Percentiles rank a stretch among this genome's conserved stretches.
Conservation (phyloP, 2,113 vertebrate genomes). For the Boulengerochromis microlepis region DNA sequence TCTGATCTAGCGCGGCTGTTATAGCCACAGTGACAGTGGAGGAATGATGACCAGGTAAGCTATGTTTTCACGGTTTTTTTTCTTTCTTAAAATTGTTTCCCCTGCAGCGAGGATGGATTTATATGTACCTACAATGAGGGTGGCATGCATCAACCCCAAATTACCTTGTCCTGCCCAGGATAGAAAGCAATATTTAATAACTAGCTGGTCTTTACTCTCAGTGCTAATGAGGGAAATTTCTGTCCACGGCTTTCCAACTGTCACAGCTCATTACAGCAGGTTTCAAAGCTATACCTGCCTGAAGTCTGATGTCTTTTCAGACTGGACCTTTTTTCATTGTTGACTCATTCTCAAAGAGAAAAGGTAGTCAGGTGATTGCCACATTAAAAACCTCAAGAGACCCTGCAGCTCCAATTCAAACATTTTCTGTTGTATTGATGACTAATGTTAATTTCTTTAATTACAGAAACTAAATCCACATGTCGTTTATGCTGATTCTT, state of each 20-base stretch:
- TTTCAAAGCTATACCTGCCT: neutral
- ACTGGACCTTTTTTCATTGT: neutral
- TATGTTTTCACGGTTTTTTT: neutral
- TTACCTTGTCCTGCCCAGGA: neutral
- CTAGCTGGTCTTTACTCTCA: conserved; percentile 1
- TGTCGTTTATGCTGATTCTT: neutral
- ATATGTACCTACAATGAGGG: neutral
- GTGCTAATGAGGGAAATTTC: conserved; percentile 5
- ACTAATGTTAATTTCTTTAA: neutral
- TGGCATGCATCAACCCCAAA: neutral
- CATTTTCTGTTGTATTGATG: neutral
- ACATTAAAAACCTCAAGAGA: neutral
- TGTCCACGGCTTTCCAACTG: neutral
- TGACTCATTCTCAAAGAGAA: neutral
- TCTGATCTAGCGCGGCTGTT: neutral
- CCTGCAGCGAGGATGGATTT: neutral
- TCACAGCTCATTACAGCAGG: conserved; percentile 13
- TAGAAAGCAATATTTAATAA: neutral
- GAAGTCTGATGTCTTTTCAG: conserved; percentile 9
- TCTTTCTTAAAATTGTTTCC: neutral
- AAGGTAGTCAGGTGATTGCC: neutral
- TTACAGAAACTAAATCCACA: neutral
- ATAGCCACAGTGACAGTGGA: neutral
- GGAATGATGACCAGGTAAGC: neutral
- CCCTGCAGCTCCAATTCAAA: neutral